A percentile compares a stretch with the other conserved stretches of the same genome.
Evolutionary conservation across 2,113 vertebrate genomes (phyloP).

Genomic region (Pan troglodytes): NHGRI_mPanTro3-v2.1_pri NC_072404.2:86808001-86808500

Average conservation of each 20-base stretch:
- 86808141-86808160: not conserved
- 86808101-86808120: slow-evolving; percentile 10
- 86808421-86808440: not conserved
- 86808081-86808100: slow-evolving; percentile 40
- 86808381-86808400: not conserved
- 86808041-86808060: not conserved
- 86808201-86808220: not conserved
- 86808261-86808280: not conserved
- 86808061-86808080: not conserved
- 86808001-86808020: not conserved
- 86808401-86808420: slow-evolving; percentile 15
- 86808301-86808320: slow-evolving; percentile 30
- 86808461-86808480: too few species aligned
- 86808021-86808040: not conserved
- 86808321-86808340: not conserved
- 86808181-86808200: not conserved
- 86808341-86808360: not conserved
- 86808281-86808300: not conserved
- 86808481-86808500: too few species aligned
- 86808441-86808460: not conserved
- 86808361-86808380: not conserved
- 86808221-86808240: not conserved
- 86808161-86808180: slow-evolving; percentile 8
- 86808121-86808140: not conserved
- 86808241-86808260: slow-evolving; percentile 20